These are phyloP conservation scores for Celastrina argiolus DNA, from an alignment of 2,888 invertebrate species.

Conservation along the genomic window DNA sequence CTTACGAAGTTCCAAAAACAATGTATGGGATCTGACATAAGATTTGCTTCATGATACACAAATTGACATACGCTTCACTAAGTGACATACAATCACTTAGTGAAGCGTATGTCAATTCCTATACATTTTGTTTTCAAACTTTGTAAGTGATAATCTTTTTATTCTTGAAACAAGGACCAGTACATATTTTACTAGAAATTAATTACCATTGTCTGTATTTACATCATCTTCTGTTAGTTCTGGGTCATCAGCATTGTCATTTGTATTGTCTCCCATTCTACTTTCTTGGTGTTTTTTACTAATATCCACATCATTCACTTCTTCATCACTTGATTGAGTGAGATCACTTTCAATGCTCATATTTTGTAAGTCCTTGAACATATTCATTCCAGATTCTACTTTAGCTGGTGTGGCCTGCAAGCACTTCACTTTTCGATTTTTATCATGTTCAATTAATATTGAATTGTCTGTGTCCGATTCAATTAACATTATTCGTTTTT, in stretches of 20 bases:
- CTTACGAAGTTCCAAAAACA: no score
- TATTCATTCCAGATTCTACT: constrained; percentile 34
- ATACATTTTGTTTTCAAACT: no score
- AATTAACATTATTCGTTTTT: constrained; percentile 55
- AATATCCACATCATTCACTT: constrained; percentile 29
- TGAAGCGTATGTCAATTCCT: no score
- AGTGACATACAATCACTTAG: no score
- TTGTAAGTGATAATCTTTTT: no score
- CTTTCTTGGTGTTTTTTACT: constrained; percentile 19
- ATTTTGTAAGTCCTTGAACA: constrained; percentile 27
- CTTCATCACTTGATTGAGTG: background rate
- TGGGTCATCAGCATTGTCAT: constrained; percentile 26
- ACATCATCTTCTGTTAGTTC: constrained; percentile 23
- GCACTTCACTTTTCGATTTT: constrained; percentile 52
- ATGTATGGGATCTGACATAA: no score
- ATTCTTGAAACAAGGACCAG: no score
- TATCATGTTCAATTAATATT: constrained; percentile 55
- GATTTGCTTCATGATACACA: no score
- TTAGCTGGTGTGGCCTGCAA: constrained; percentile 61
- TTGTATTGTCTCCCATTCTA: constrained; percentile 14
- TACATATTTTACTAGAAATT: no score
- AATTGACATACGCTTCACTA: no score
- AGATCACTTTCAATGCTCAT: constrained; percentile 31
- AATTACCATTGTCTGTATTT: background rate
- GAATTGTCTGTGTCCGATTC: constrained; percentile 70